Evolutionary conservation across 2,797 vertebrate genomes (phyloP).

Genomic region (Vultur gryphus): DNA sequence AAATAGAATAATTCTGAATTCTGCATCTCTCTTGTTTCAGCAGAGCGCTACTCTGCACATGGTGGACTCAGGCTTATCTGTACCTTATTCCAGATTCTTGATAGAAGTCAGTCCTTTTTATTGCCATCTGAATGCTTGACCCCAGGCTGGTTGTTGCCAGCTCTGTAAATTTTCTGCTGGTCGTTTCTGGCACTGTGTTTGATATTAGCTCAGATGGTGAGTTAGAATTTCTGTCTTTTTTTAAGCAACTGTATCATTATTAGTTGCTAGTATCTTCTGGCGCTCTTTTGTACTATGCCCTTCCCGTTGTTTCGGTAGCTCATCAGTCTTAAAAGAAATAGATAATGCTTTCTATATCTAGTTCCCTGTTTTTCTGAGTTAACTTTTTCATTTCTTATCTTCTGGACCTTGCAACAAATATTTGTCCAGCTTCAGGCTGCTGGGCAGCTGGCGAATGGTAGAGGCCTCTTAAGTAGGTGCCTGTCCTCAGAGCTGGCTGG

Average conservation of each 20-base stretch:
- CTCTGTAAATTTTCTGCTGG: background rate
- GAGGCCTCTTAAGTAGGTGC: background rate
- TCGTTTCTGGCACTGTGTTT: background rate
- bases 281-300: background rate
- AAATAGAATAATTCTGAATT: background rate
- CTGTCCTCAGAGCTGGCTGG: background rate
- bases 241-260: background rate
- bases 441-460: background rate
- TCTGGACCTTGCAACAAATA: background rate
- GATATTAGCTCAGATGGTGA: background rate
- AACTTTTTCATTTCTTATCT: background rate
- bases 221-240: background rate
- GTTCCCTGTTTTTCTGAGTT: background rate
- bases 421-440: background rate
- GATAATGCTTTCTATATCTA: background rate
- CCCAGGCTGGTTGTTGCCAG: background rate
- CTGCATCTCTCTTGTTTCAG: background rate
- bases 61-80: background rate
- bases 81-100: no score
- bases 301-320: background rate
- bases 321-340: background rate
- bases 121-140: background rate
- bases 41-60: fast-evolving
- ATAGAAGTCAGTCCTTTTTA: background rate
- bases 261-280: background rate